Percentiles rank a stretch among this genome's conserved stretches.
These are phyloP conservation scores for Myiothlypis chrysogaster DNA, from an alignment of 2,797 vertebrate genomes.

Conservation along the genomic window DNA sequence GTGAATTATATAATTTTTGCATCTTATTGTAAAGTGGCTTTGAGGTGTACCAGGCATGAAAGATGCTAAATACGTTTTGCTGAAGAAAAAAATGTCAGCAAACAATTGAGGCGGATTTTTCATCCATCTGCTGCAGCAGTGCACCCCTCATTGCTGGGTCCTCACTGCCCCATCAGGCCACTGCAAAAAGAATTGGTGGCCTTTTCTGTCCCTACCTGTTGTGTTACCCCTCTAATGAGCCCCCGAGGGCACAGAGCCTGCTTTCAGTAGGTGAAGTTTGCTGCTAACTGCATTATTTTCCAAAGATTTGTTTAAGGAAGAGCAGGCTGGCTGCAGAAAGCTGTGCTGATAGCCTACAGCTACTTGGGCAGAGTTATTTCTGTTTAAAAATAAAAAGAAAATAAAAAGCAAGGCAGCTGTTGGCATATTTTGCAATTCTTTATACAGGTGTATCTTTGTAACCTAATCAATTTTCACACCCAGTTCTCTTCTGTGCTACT, in stretches of 20 bases:
- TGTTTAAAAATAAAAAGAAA: neutral
- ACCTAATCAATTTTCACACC: neutral
- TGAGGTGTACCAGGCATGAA: neutral
- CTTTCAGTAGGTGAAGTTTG: neutral
- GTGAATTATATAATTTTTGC: neutral
- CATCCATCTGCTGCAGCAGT: neutral
- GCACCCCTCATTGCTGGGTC: neutral
- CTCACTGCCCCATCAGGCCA: neutral
- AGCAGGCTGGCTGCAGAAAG: neutral
- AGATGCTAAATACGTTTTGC: neutral
- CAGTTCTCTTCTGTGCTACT: neutral
- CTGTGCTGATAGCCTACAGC: neutral
- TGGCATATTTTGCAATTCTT: neutral
- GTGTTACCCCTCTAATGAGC: conserved; percentile 1
- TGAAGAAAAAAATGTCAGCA: neutral
- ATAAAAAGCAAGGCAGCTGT: neutral
- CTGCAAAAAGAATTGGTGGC: neutral
- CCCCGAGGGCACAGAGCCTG: fast-evolving
- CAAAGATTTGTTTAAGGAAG: neutral
- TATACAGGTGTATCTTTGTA: neutral
- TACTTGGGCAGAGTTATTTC: neutral
- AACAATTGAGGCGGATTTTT: neutral
- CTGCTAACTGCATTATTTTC: neutral
- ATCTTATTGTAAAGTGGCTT: neutral
- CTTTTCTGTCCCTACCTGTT: conserved; percentile 1